Evolutionary conservation across 2,888 invertebrate genomes (phyloP).

Genomic region (Chalcosyrphus nemorum): DNA sequence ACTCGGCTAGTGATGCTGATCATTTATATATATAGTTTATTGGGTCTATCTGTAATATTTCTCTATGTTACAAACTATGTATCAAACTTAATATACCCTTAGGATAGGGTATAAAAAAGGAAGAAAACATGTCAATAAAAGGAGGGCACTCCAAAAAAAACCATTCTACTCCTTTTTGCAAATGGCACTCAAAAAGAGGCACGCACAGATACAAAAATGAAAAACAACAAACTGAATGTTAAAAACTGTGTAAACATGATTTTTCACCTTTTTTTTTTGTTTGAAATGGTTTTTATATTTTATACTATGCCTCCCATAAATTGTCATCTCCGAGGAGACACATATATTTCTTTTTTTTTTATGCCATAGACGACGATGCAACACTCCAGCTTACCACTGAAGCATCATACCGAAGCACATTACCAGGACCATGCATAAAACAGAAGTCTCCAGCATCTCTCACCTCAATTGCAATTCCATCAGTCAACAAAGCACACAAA

Average conservation of each 20-base stretch:
- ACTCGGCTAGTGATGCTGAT: no score
- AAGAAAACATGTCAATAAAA: slow-evolving; percentile 49
- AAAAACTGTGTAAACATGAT: slow-evolving; percentile 64
- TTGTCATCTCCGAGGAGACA: slow-evolving; percentile 57
- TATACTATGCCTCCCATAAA: slow-evolving; percentile 55
- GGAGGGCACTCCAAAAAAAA: slow-evolving; percentile 33
- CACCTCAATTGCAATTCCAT: slow-evolving; percentile 71
- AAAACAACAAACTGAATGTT: slow-evolving; percentile 34
- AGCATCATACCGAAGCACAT: slow-evolving; percentile 38
- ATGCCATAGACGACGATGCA: slow-evolving; percentile 41
- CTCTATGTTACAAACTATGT: no score
- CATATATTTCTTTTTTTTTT: slow-evolving; percentile 24
- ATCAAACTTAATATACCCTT: no score
- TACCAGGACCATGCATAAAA: slow-evolving; percentile 34
- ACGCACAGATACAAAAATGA: neutral
- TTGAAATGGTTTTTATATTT: neutral
- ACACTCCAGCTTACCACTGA: slow-evolving; percentile 55
- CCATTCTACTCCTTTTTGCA: slow-evolving; percentile 4
- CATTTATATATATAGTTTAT: no score
- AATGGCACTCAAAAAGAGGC: neutral
- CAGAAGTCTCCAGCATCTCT: slow-evolving; percentile 60
- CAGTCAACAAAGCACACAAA: slow-evolving; percentile 57
- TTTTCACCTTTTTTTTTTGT: slow-evolving; percentile 26
- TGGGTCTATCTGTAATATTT: no score
- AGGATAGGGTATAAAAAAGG: no score